These are phyloP conservation scores for Erebia aethiops DNA, from an alignment of 2,888 invertebrate species.

Conservation along the genomic window DNA sequence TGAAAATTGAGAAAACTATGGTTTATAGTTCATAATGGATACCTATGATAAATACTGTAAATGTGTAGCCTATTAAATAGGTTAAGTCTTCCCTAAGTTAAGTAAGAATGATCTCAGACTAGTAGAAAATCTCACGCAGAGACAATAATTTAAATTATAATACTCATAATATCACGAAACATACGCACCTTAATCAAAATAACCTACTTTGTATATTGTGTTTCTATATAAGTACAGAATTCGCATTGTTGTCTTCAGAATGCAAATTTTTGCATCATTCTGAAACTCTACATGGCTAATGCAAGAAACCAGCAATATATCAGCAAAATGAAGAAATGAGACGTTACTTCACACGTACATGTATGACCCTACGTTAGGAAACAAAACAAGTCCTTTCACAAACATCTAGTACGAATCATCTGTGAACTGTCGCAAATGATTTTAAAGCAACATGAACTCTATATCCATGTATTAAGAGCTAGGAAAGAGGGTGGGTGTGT, in stretches of 20 bases:
- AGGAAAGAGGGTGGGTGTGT: constrained; percentile 3
- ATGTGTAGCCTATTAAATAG: too few species aligned
- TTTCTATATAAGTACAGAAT: background rate
- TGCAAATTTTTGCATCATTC: background rate
- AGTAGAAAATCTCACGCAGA: too few species aligned
- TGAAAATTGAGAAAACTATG: too few species aligned
- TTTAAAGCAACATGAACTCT: constrained; percentile 27
- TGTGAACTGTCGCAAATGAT: background rate
- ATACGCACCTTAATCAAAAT: background rate
- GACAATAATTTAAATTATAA: too few species aligned
- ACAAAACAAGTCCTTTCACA: constrained; percentile 39
- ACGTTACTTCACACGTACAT: constrained; percentile 8
- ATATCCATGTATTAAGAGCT: constrained; percentile 18
- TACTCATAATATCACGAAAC: background rate
- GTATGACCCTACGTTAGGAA: constrained; percentile 26
- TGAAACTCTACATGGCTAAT: constrained; percentile 2
- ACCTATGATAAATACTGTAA: too few species aligned
- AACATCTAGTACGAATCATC: background rate
- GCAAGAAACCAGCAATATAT: background rate
- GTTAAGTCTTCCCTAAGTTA: too few species aligned
- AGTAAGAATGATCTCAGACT: too few species aligned
- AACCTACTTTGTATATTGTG: background rate
- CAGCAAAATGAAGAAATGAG: constrained; percentile 6
- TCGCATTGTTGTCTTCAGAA: background rate
- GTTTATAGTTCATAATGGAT: too few species aligned